Percentiles rank a stretch among this genome's conserved stretches.
phyloP scores from a whole-genome alignment of 2,113 vertebrate genomes.

The Etheostoma cragini region DNA sequence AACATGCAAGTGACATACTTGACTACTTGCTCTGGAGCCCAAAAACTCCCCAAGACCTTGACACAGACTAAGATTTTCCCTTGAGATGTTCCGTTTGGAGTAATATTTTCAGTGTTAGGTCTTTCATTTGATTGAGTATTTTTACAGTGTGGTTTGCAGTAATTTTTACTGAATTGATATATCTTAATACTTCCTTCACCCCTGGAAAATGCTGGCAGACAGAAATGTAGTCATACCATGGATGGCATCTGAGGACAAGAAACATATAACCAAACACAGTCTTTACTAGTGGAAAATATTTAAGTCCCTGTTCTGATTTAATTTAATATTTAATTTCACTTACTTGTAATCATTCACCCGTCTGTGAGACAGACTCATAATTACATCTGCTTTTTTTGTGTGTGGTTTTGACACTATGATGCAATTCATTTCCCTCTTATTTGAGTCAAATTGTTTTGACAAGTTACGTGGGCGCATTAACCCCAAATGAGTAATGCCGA shows the following conservation, averaged over 20 bases:
- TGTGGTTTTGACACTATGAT: slow-evolving; percentile 28
- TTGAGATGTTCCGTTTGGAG: not conserved
- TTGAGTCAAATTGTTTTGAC: slow-evolving; percentile 51
- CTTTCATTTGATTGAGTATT: not conserved
- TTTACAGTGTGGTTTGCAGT: not conserved
- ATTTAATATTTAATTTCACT: not conserved
- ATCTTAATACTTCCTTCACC: not conserved
- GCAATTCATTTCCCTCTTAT: slow-evolving; percentile 22
- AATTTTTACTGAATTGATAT: not conserved
- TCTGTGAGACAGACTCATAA: slow-evolving; percentile 24
- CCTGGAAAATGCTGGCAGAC: not conserved
- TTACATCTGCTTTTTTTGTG: slow-evolving; percentile 23
- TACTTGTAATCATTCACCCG: not conserved
- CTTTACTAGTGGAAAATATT: not conserved
- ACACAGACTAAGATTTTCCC: no score
- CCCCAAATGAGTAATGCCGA: slow-evolving; percentile 56
- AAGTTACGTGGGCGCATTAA: slow-evolving; percentile 54
- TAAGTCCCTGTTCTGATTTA: slow-evolving; percentile 7
- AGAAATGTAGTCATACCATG: not conserved
- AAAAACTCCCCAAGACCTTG: no score
- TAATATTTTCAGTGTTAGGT: not conserved
- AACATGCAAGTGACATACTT: no score
- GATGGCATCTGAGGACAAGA: slow-evolving; percentile 8
- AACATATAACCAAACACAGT: not conserved
- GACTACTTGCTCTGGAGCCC: no score